Conservation (phyloP, 2,888 invertebrate species). For the Drosophila nr. perissopoda region DNA sequence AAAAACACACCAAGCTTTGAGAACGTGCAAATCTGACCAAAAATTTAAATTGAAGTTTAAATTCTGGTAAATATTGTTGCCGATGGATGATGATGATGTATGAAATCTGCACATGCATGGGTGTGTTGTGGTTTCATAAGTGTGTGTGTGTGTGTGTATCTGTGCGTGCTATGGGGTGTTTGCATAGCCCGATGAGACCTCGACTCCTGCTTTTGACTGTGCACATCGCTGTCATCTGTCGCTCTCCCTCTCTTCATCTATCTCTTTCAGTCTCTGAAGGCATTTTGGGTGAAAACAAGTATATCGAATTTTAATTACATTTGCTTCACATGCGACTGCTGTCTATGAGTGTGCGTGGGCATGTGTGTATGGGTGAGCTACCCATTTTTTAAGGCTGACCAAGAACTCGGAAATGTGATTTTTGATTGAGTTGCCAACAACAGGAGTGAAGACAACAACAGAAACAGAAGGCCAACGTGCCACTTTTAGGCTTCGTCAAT, state of each 20-base stretch:
- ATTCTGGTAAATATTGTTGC: slow-evolving; percentile 68
- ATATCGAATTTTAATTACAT: slow-evolving; percentile 82
- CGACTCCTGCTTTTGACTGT: slow-evolving; percentile 25
- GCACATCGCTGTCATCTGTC: slow-evolving; percentile 36
- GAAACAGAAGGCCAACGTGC: slow-evolving; percentile 17
- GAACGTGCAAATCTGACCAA: slow-evolving; percentile 81
- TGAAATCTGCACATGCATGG: slow-evolving; percentile 48
- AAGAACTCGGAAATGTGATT: slow-evolving; percentile 73
- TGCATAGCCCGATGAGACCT: slow-evolving; percentile 47
- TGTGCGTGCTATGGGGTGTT: slow-evolving; percentile 34
- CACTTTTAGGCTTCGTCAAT: slow-evolving; percentile 30
- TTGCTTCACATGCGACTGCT: slow-evolving; percentile 65
- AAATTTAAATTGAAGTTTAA: slow-evolving; percentile 80
- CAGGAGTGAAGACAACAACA: slow-evolving; percentile 23
- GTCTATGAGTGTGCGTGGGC: not conserved
- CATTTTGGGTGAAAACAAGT: slow-evolving; percentile 77
- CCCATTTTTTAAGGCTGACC: slow-evolving; percentile 51
- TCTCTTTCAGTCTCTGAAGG: slow-evolving; percentile 57
- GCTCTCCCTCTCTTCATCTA: slow-evolving; percentile 5
- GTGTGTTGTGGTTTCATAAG: slow-evolving; percentile 14
- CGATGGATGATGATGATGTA: slow-evolving; percentile 62
- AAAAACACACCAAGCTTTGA: slow-evolving; percentile 70
- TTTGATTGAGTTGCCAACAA: slow-evolving; percentile 74
- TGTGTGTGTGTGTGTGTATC: slow-evolving; percentile 15
- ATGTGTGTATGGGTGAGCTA: slow-evolving; percentile 17